Evolutionary conservation across 1,140 invertebrate genomes (phyloP), one percentile per base, ranked within the genome.

Genomic region (Leptinotarsa lineolata): DNA sequence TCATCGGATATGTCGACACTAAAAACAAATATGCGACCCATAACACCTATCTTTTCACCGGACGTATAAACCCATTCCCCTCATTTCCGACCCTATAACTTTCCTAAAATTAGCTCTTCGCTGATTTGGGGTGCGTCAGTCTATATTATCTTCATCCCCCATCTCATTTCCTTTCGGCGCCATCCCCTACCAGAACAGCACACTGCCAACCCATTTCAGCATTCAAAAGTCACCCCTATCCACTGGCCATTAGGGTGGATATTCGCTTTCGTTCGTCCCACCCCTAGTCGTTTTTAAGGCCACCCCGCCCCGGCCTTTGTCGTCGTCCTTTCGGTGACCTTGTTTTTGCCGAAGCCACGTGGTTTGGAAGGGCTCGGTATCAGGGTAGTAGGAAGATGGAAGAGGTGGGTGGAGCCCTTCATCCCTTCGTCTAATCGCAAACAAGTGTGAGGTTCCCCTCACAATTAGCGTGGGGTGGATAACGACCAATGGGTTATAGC

Each of bases 311-410:
- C 21, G 8, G 45, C 3, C 18, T 12, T 21, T 21, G 48, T 44
- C 6, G 18, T 69, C 58, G 74, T 39, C 73, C 60, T 66, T 66
- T 39, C 21, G 20, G 60, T 58, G 71, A 66, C 71, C 71, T 65
- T 67, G 64, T 2, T 39, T 18, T 59, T 46, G 21, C 0, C 45
- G 66, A n/a, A 64, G 68, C 70, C 76, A 71, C 76, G 76, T 77
- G 76, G 73, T 68, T 65, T 22, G 44, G 59, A 72, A 75, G 73
- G 76, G 76, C 66, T 60, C 22, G 22, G 58, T 72, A 75, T 66
- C 76, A 77, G 76, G 76, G 48, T 67, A 75, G 59, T 70, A 77
- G 66, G 60, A 77, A 60, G 54, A 72, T 69, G 76, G 68, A 71
- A 71, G 71, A 77, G 74, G 74, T 73, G 72, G 70, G 74, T 46